phyloP scores from a whole-genome alignment of 2,797 vertebrate species.

The Simalia tracyae region DNA sequence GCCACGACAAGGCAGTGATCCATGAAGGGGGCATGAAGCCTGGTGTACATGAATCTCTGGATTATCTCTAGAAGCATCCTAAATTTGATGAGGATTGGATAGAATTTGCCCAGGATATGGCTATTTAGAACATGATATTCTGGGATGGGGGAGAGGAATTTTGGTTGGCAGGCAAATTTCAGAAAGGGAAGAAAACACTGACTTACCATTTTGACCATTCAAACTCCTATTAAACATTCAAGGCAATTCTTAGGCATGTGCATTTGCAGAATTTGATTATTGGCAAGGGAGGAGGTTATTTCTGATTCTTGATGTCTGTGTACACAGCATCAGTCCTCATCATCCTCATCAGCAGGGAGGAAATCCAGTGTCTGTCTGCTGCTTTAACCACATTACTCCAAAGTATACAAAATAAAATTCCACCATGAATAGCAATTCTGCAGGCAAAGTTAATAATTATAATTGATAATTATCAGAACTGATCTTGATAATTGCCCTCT shows the following conservation, averaged over 20 bases:
- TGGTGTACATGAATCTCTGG: background rate
- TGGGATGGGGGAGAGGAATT: background rate
- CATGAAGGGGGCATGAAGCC: background rate
- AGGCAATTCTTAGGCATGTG: background rate
- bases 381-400: too few species aligned
- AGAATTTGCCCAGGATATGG: background rate
- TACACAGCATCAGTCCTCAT: background rate
- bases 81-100: background rate
- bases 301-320: background rate
- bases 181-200: background rate
- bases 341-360: background rate
- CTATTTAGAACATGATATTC: background rate
- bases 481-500: background rate
- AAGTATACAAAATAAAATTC: too few species aligned
- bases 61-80: background rate
- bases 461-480: background rate
- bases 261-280: background rate
- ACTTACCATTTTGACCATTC: background rate
- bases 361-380: too few species aligned
- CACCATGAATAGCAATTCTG: too few species aligned
- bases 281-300: background rate
- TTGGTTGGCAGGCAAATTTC: background rate
- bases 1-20: too few species aligned
- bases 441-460: background rate
- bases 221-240: background rate